phyloP scores from a whole-genome alignment of 2,888 invertebrate species.

The Lordiphosa andalusiaca region DNA sequence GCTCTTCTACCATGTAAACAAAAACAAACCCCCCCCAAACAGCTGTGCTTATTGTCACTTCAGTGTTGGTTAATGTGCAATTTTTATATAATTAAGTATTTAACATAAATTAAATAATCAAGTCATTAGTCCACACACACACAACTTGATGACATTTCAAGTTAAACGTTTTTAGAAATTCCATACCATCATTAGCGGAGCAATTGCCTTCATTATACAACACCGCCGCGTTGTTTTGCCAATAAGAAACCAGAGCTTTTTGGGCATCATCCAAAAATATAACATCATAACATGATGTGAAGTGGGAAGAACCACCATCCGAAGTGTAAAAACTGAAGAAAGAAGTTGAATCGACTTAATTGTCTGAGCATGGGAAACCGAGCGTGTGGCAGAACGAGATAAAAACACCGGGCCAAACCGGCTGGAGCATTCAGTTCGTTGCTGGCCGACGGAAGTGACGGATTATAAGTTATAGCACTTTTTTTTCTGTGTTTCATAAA shows the following conservation, averaged over 20 bases:
- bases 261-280: slow-evolving; percentile 18
- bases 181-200: background rate
- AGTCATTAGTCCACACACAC: slow-evolving; percentile 13
- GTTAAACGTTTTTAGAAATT: slow-evolving; percentile 23
- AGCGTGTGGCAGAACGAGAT: slow-evolving; percentile 24
- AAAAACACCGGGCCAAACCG: slow-evolving; percentile 52
- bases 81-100: slow-evolving; percentile 37
- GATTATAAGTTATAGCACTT: slow-evolving; percentile 18
- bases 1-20: slow-evolving; percentile 49
- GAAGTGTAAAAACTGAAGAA: slow-evolving; percentile 12
- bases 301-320: slow-evolving; percentile 17
- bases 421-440: slow-evolving; percentile 50
- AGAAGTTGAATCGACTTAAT: slow-evolving; percentile 42
- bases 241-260: background rate
- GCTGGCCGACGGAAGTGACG: slow-evolving; percentile 50
- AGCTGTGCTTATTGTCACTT: slow-evolving; percentile 36
- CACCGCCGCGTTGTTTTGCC: slow-evolving; percentile 10
- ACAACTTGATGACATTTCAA: slow-evolving; percentile 21
- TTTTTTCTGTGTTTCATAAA: slow-evolving; percentile 2
- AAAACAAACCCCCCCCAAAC: slow-evolving; percentile 18
- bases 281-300: slow-evolving; percentile 18
- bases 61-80: slow-evolving; percentile 34
- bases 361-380: slow-evolving; percentile 39
- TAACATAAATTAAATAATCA: slow-evolving; percentile 18
- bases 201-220: slow-evolving; percentile 16